Conservation (phyloP, 2,797 vertebrate species). For the Huso huso region DNA sequence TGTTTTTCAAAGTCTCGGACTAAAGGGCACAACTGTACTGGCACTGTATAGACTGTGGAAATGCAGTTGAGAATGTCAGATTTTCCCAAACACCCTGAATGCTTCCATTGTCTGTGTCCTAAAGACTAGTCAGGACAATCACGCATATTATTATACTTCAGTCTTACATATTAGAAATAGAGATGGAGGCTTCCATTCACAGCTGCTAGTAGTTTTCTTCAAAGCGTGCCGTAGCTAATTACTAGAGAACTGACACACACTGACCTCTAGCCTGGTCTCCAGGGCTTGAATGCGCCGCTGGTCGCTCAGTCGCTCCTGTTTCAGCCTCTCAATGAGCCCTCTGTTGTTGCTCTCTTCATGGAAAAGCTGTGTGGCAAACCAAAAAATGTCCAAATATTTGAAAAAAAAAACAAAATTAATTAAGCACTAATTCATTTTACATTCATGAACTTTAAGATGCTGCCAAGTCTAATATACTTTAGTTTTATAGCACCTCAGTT, state of each 20-base stretch:
- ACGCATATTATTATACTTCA: constrained; percentile 14
- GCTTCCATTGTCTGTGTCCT: constrained; percentile 16
- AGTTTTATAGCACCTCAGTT: too few relatives aligned
- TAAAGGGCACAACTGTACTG: background rate
- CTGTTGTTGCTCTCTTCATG: constrained; percentile 14
- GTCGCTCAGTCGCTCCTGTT: constrained; percentile 15
- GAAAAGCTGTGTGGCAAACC: constrained; percentile 19
- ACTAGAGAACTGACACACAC: background rate
- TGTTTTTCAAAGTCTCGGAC: background rate
- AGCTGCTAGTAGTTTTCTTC: background rate
- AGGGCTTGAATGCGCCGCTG: background rate
- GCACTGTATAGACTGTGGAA: constrained; percentile 1
- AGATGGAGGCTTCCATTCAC: constrained; percentile 13
- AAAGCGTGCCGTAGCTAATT: constrained; percentile 7
- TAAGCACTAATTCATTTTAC: too few relatives aligned
- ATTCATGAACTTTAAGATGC: too few relatives aligned
- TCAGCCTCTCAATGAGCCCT: constrained; percentile 1
- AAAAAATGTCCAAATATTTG: background rate
- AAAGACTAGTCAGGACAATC: background rate
- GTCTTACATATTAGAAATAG: background rate
- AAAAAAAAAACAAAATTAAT: too few relatives aligned
- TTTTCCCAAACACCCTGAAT: constrained; percentile 18
- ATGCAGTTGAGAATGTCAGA: constrained; percentile 2
- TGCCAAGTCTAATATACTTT: too few relatives aligned
- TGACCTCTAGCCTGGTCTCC: constrained; percentile 13